Evolutionary conservation across 2,888 invertebrate species (phyloP).

Genomic region (Nymphalis polychloros): DNA sequence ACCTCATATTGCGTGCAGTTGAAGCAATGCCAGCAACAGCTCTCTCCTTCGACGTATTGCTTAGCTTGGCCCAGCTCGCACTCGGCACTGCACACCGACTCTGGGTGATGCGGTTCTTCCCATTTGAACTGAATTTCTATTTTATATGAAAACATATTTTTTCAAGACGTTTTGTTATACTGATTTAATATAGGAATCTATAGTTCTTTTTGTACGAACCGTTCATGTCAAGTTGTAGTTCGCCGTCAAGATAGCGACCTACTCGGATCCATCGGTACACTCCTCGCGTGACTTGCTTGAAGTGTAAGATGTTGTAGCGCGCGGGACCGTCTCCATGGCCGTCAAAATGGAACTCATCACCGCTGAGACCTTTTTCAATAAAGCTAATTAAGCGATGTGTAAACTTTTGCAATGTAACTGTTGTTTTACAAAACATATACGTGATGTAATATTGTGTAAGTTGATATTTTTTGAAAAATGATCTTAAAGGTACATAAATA

Average conservation of each 20-base stretch:
- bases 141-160: not conserved
- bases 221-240: slow-evolving; percentile 88
- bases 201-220: slow-evolving; percentile 73
- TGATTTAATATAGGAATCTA: too few species aligned
- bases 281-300: slow-evolving; percentile 89
- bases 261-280: slow-evolving; percentile 92
- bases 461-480: not conserved
- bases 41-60: slow-evolving; percentile 95
- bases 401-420: not conserved
- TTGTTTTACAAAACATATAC: too few species aligned
- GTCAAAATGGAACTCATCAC: slow-evolving; percentile 94
- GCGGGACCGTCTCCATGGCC: slow-evolving; percentile 95
- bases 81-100: slow-evolving; percentile 94
- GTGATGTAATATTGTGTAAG: not conserved
- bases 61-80: slow-evolving; percentile 95
- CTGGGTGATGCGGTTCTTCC: slow-evolving; percentile 88
- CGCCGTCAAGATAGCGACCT: slow-evolving; percentile 92
- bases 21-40: slow-evolving; percentile 96
- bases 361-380: slow-evolving; percentile 86
- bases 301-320: slow-evolving; percentile 96
- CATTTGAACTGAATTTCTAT: slow-evolving; percentile 91
- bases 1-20: slow-evolving; percentile 81
- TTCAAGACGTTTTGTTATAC: not conserved
- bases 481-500: too few species aligned
- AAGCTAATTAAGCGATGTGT: not conserved